phyloP scores from a whole-genome alignment of 2,888 invertebrate genomes.

The Lymantria monacha region DNA sequence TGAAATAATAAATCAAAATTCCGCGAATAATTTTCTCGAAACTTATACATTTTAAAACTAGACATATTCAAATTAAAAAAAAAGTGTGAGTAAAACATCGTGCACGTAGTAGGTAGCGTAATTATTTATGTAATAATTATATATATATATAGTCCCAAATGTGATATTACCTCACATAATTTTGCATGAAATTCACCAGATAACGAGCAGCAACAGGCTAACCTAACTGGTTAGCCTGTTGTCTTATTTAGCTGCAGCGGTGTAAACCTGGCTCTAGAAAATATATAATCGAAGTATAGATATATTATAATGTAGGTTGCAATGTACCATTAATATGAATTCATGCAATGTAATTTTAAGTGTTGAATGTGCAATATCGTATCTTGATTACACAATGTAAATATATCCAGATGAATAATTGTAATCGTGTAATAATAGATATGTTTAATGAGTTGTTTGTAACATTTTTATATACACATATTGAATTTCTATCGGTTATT shows the following conservation, averaged over 20 bases:
- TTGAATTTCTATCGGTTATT: slow-evolving; percentile 65
- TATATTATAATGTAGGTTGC: slow-evolving; percentile 44
- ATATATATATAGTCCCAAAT: slow-evolving; percentile 53
- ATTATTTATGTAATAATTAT: slow-evolving; percentile 52
- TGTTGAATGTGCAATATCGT: slow-evolving; percentile 76
- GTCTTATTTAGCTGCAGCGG: slow-evolving; percentile 11
- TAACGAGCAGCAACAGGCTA: slow-evolving; percentile 25
- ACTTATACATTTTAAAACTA: slow-evolving; percentile 14
- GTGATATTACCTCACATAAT: slow-evolving; percentile 65
- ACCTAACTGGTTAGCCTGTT: slow-evolving; percentile 22
- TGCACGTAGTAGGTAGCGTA: slow-evolving; percentile 48
- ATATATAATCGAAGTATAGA: slow-evolving; percentile 36
- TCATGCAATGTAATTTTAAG: slow-evolving; percentile 72
- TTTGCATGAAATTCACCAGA: slow-evolving; percentile 26
- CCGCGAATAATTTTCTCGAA: slow-evolving; percentile 28
- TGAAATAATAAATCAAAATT: slow-evolving; percentile 12
- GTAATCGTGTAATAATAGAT: slow-evolving; percentile 17
- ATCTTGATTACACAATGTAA: slow-evolving; percentile 60
- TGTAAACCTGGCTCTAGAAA: slow-evolving; percentile 16
- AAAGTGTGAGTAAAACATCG: slow-evolving; percentile 40
- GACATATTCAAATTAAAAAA: slow-evolving; percentile 16
- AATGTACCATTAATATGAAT: slow-evolving; percentile 59
- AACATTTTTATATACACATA: slow-evolving; percentile 41
- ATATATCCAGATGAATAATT: slow-evolving; percentile 47
- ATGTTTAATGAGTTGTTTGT: slow-evolving; percentile 46